Conservation (phyloP, 2,113 vertebrate species). For the Sapajus apella region DNA sequence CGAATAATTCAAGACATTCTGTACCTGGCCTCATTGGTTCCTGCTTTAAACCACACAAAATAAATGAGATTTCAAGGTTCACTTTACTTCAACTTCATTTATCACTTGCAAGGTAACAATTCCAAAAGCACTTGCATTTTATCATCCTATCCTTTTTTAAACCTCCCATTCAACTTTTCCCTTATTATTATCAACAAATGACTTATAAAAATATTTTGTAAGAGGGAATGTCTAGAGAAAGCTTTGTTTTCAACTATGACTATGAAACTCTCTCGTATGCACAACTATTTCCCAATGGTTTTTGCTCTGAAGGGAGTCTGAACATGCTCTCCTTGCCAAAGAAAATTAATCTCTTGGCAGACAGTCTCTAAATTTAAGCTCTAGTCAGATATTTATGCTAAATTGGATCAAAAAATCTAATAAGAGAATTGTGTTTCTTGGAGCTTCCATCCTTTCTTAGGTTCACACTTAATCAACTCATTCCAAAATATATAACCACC, state of each 20-base stretch:
- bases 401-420: background rate
- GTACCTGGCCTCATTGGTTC: background rate
- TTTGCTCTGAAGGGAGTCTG: background rate
- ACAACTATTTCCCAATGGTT: background rate
- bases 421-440: constrained; percentile 34
- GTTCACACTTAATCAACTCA: background rate
- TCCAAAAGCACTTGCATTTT: constrained; percentile 11
- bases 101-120: constrained; percentile 3
- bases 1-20: constrained; percentile 6
- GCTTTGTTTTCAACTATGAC: constrained; percentile 47
- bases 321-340: background rate
- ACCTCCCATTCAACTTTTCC: background rate
- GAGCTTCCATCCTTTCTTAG: background rate
- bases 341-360: constrained; percentile 15
- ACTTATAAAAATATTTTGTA: constrained; percentile 41
- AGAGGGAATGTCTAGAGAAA: background rate
- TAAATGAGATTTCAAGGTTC: background rate
- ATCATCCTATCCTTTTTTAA: background rate
- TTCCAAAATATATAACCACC: background rate
- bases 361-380: constrained; percentile 16
- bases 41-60: background rate
- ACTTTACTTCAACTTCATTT: background rate
- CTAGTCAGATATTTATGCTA: background rate
- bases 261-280: background rate
- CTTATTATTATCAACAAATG: background rate